Evolutionary conservation across 1,140 invertebrate genomes (phyloP), one percentile per base, ranked within the genome.

Genomic region (Neelides sp.): DNA sequence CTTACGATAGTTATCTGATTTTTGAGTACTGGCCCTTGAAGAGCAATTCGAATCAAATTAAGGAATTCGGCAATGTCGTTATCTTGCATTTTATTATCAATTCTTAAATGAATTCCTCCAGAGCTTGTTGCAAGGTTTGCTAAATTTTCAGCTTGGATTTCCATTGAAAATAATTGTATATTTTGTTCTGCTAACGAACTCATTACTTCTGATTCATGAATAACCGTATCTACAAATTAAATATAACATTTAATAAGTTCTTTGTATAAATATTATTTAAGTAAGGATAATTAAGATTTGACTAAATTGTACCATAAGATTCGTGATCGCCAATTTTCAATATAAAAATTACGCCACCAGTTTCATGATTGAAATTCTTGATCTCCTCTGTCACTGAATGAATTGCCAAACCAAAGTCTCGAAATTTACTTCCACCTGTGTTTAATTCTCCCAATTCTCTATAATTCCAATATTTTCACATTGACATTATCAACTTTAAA

Each of bases 331-430:
- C 42, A 28, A 15, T 30, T 23, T 52, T 52, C 1, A 52, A 1
- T 1, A 52, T 12, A 2, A 52, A n/a, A 17, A 52, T 27, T 1
- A 41, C 36, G 17, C 32, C 50, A 1, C 50, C 50, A 5, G 36
- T 19, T 0, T 15, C n/a, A 32, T 35, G 43, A 5, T 40, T 26
- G 4, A n/a, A 7, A 3, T 13, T 15, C 24, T 41, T 28, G 32
- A 52, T 20, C 15, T 8, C 17, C 2, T 20, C 36, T 7, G 22
- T 19, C 4, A 47, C 28, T 24, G 46, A 15, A 27, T 39, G 23
- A 12, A 52, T 44, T 1, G 50, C 50, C 17, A 23, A 12, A 1
- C 43, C 50, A 41, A 52, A 52, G 40, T 46, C 28, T 32, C 32
- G 20, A 17, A 44, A 44, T 28, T 28, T 35, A 2, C 10, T 4